Base-by-base conservation (phyloP, 2,797 vertebrate species). In the Sandelia bainsii region DNA sequence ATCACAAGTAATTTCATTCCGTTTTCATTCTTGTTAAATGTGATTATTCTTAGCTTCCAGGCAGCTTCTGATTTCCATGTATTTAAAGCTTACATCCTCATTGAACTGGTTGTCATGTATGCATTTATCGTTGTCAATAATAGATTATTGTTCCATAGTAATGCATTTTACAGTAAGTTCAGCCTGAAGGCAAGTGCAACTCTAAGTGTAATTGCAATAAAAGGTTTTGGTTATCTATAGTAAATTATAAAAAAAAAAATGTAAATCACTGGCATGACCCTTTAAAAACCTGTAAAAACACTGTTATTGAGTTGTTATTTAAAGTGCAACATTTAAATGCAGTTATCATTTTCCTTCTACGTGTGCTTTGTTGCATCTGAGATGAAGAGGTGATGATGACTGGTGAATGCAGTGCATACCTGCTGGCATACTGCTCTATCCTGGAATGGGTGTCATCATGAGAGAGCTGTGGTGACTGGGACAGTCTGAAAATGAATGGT, bases 401-500 rank as follows among this genome's bases (percentile, higher is more conserved):
- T 25, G 68, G 45, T 53, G 69, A 52, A 64, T 62, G 75, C 23
- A 39, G 62, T 42, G 80, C 82, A 12, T 96, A 99, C 98, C 98
- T 97, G 83, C 93, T 98, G 87, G 98, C 98, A 48, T 96, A 99
- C 66, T 99, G 97, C 82, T 98, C 98, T 95, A 99, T 99, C 91
- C 96, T 94, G 85, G 98, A 97, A 93, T 99, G 98, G 70, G 98
- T 99, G 89, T 99, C 98, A 64, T 99, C 98, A 69, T 99, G 97
- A 90, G 97, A 97, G 72, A 98, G 93, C 85, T 97, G 96, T 44
- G 97, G 97, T 86, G 97, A 97, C 83, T 96, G 97, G 48, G 96
- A 95, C 72, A 97, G 95, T 90, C 98, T 99, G 80, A 29, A 91
- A 91, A 72, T 82, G 87, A 87, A 93, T 67, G 87, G 61, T 40